Percentiles rank a stretch among this genome's conserved stretches.
Conservation (phyloP, 2,888 invertebrate genomes). For the Polydrusus tereticollis region DNA sequence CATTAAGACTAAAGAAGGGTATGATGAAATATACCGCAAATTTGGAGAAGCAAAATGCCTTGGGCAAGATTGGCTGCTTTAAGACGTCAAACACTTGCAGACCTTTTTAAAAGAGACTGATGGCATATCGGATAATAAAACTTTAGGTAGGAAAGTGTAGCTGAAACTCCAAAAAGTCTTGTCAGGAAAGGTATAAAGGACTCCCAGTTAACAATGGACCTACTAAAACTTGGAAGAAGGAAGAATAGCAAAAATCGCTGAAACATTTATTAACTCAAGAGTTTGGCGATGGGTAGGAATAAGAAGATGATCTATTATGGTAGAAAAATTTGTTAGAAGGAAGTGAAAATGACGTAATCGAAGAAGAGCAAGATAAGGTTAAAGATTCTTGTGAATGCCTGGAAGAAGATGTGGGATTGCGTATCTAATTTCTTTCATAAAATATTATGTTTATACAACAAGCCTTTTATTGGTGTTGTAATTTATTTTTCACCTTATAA, state of each 20-base stretch:
- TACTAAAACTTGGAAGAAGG: conserved; percentile 16
- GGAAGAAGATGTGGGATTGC: background rate
- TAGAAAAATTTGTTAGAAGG: background rate
- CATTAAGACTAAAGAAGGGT: background rate
- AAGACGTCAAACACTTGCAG: conserved; percentile 5
- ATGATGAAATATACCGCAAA: conserved; percentile 2
- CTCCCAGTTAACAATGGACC: conserved; percentile 5
- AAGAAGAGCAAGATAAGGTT: background rate
- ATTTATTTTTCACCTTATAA: too few species aligned
- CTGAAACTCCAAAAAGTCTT: conserved; percentile 5
- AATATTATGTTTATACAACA: too few species aligned
- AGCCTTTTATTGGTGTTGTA: background rate
- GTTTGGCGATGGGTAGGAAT: background rate
- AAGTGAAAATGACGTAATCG: background rate
- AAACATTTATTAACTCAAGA: conserved; percentile 13
- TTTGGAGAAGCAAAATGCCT: conserved; percentile 13
- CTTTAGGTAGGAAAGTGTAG: conserved; percentile 13
- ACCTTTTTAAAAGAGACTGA: conserved; percentile 5
- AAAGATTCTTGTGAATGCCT: background rate
- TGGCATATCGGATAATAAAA: conserved; percentile 18
- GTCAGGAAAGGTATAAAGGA: conserved; percentile 11
- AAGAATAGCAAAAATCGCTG: conserved; percentile 7
- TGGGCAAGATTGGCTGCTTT: conserved; percentile 13
- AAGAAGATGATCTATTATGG: background rate
- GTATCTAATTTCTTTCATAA: background rate